Percentiles rank a stretch among this genome's conserved stretches.
These are phyloP conservation scores for Microplitis demolitor DNA, from an alignment of 1,140 invertebrate species.

Conservation along the genomic window DNA sequence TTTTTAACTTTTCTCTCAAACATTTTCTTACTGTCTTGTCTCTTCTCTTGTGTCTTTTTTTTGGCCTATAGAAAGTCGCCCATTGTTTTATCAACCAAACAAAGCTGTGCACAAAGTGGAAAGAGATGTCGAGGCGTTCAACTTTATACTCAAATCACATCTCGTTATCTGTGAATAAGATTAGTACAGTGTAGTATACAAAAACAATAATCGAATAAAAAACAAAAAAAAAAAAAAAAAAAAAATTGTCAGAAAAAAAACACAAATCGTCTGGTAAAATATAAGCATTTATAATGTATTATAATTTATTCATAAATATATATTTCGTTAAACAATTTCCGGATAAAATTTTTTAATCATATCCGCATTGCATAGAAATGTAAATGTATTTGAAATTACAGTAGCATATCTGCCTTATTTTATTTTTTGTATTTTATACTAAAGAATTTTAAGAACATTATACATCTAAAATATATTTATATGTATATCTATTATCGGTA, in stretches of 20 bases:
- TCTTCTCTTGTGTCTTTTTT: slow-evolving; percentile 1
- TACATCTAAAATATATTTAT: background rate
- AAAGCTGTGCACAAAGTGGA: slow-evolving; percentile 7
- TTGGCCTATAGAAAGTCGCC: background rate
- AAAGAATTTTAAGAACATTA: background rate
- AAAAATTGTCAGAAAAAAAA: no score
- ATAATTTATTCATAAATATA: background rate
- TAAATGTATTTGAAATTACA: background rate
- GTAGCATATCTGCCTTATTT: background rate
- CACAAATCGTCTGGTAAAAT: no score
- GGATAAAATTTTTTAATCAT: background rate
- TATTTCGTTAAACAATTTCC: background rate
- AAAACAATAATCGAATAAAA: no score
- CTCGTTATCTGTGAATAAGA: background rate
- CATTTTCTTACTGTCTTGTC: background rate
- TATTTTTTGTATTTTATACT: background rate
- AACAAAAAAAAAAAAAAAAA: background rate
- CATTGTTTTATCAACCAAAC: slow-evolving; percentile 1
- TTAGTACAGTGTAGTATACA: no score
- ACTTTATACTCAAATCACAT: slow-evolving; percentile 14
- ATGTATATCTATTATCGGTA: background rate
- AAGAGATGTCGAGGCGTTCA: slow-evolving; percentile 2
- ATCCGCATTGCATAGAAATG: slow-evolving; percentile 1
- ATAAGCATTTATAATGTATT: background rate
- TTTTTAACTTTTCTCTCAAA: background rate